phyloP scores from a whole-genome alignment of 2,113 vertebrate genomes.

The Mesocricetus auratus region DNA sequence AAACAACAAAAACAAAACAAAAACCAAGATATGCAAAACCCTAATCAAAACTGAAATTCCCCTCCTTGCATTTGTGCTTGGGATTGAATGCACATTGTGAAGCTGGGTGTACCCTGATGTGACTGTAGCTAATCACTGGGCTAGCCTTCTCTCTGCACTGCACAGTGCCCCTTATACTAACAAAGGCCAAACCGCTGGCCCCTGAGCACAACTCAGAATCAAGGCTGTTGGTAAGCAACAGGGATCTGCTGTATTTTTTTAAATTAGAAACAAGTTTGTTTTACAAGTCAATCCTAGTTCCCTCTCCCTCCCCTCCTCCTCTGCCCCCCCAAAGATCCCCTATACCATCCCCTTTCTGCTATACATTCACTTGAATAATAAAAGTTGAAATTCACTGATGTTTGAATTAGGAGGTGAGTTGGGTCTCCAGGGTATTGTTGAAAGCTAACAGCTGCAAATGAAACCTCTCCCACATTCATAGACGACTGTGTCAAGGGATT shows the following conservation, averaged over 20 bases:
- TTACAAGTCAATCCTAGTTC: too few relatives aligned
- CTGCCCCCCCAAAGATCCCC: too few relatives aligned
- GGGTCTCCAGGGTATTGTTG: neutral
- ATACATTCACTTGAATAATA: too few relatives aligned
- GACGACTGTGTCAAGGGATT: neutral
- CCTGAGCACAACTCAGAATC: neutral
- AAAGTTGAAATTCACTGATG: neutral
- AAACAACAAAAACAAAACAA: too few relatives aligned
- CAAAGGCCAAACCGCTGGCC: neutral
- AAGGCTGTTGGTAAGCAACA: neutral
- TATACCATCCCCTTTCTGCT: too few relatives aligned
- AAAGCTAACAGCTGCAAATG: neutral
- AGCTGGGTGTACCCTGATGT: neutral
- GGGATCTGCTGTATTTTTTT: neutral
- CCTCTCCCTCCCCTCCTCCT: too few relatives aligned
- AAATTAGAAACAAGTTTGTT: too few relatives aligned
- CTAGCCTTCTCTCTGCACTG: neutral
- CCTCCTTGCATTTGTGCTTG: neutral
- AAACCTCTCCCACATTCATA: neutral
- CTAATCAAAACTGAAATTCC: neutral
- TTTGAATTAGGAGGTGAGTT: neutral
- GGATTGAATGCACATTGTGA: neutral
- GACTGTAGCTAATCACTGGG: neutral
- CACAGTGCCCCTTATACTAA: neutral
- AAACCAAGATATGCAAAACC: neutral